Percentiles rank a stretch among this genome's conserved stretches.
Evolutionary conservation across 2,113 vertebrate species (phyloP).

Genomic region (Phylloscopus trochilus): DNA sequence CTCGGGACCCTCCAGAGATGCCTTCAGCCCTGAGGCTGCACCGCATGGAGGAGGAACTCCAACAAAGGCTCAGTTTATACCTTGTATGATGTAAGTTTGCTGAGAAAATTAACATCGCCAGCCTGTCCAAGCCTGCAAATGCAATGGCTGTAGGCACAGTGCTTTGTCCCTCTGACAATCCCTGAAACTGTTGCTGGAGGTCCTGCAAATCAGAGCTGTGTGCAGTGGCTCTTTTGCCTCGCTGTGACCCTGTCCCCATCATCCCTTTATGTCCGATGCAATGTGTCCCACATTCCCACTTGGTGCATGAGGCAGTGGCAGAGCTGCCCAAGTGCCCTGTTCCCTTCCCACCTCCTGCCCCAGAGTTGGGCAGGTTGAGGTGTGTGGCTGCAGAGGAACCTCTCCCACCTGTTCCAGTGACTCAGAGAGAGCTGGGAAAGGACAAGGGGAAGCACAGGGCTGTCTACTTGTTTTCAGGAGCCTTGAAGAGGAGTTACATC

Average conservation of each 20-base stretch:
- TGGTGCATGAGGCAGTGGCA: background rate
- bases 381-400: background rate
- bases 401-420: background rate
- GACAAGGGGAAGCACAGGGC: background rate
- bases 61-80: background rate
- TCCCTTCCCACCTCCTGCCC: background rate
- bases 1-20: background rate
- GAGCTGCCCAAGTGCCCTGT: background rate
- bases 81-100: background rate
- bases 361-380: background rate
- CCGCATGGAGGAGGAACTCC: background rate
- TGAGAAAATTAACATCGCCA: background rate
- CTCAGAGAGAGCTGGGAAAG: background rate
- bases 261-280: background rate
- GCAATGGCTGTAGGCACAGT: background rate
- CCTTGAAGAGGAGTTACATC: background rate
- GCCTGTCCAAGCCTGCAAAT: background rate
- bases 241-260: background rate
- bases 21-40: background rate
- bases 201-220: background rate
- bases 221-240: background rate
- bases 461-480: background rate
- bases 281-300: background rate
- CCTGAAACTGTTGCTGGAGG: fast-evolving
- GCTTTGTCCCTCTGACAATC: background rate